A percentile compares a stretch with the other conserved stretches of the same genome.
These are phyloP conservation scores for Sphaeridia pumilis DNA, from an alignment of 2,888 invertebrate genomes.

Conservation along the genomic window DNA sequence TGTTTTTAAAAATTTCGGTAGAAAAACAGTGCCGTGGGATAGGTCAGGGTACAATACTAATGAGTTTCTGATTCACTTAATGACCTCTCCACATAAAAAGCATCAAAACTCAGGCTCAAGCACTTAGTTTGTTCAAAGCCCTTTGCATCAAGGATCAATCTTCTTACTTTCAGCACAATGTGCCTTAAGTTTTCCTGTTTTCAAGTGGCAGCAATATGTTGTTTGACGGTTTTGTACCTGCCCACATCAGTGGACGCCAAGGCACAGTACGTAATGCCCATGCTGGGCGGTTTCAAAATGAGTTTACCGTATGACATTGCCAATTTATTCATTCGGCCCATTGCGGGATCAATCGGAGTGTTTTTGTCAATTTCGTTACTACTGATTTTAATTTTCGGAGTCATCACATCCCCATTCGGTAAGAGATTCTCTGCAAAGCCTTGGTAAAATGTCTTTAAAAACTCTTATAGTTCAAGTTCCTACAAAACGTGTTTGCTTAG, in stretches of 20 bases:
- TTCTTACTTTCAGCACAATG: no score
- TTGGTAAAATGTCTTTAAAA: neutral
- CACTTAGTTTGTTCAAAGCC: no score
- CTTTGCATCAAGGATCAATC: no score
- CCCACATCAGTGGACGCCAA: slow-evolving; percentile 7
- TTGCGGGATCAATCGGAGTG: slow-evolving; percentile 15
- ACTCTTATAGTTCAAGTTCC: neutral
- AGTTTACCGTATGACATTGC: slow-evolving; percentile 32
- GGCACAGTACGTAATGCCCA: slow-evolving; percentile 29
- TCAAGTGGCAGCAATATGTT: no score
- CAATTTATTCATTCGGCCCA: slow-evolving; percentile 31
- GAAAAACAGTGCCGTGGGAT: no score
- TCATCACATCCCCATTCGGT: slow-evolving; percentile 32
- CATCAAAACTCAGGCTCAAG: no score
- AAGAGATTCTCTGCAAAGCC: neutral
- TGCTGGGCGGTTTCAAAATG: slow-evolving; percentile 31
- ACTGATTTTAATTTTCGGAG: slow-evolving; percentile 29
- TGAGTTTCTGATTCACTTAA: no score
- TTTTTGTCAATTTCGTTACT: slow-evolving; percentile 20
- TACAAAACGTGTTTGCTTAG: neutral
- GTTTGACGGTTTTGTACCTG: neutral
- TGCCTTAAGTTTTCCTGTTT: no score
- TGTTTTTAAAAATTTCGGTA: no score
- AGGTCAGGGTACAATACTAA: no score
- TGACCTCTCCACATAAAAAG: no score